Conservation (phyloP, 2,797 vertebrate genomes). For the Molossus alvarezi region DNA sequence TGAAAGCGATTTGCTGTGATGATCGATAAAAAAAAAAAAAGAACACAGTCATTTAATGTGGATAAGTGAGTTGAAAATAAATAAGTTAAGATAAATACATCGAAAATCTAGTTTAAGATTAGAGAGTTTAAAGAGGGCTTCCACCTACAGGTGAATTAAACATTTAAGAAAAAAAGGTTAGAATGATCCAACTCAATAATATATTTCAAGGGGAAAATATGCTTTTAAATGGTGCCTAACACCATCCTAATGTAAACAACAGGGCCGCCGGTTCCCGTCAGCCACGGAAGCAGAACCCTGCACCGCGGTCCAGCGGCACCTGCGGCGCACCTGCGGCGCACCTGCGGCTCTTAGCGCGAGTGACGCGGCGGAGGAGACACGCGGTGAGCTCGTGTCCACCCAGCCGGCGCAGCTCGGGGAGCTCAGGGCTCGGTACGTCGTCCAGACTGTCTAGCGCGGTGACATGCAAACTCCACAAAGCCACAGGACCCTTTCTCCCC, state of each 20-base stretch:
- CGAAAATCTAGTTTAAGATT: conserved; percentile 58
- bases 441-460: not conserved
- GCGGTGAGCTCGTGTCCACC: not conserved
- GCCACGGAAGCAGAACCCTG: not conserved
- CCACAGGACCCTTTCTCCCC: not conserved
- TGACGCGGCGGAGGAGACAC: not conserved
- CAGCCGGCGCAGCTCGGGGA: not conserved
- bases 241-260: not conserved
- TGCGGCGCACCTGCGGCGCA: too few species aligned
- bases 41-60: not conserved
- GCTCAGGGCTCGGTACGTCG: not conserved
- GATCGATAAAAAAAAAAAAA: conserved; percentile 56
- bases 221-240: not conserved
- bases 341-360: not conserved
- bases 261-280: not conserved
- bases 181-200: conserved; percentile 25
- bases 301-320: not conserved
- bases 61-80: conserved; percentile 33
- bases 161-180: conserved; percentile 3
- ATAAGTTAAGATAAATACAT: conserved; percentile 11
- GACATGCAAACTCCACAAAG: not conserved
- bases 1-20: conserved; percentile 95
- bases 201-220: conserved; percentile 21
- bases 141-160: conserved; percentile 42
- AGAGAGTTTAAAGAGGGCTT: conserved; percentile 25